Percentiles rank a stretch among this genome's conserved stretches.
These are phyloP conservation scores for Loris lydekkerianus DNA, from an alignment of 2,797 vertebrate genomes.

Conservation along the genomic window DNA sequence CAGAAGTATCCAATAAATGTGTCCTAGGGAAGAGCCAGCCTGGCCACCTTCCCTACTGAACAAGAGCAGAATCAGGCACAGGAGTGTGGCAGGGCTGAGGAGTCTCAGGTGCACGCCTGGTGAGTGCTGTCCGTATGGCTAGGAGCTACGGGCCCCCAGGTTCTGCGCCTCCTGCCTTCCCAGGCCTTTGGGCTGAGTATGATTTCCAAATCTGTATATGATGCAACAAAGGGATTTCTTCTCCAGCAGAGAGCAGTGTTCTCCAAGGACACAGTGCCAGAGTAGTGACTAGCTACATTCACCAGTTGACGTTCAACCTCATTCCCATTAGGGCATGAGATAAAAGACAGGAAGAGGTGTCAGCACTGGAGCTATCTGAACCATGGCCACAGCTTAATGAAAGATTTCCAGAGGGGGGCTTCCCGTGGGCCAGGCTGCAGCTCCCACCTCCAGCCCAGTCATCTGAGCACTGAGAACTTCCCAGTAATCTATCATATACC, in stretches of 20 bases:
- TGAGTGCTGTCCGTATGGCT: neutral
- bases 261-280: neutral
- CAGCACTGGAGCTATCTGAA: neutral
- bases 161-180: neutral
- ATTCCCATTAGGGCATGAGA: neutral
- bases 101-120: neutral
- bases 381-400: neutral
- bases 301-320: neutral
- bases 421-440: neutral
- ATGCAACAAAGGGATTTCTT: neutral
- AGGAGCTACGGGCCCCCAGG: neutral
- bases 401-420: neutral
- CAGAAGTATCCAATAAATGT: neutral
- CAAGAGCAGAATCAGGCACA: neutral
- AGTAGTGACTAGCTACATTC: neutral
- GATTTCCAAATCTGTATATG: neutral
- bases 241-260: neutral
- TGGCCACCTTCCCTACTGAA: neutral
- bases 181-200: too few species aligned
- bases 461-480: neutral
- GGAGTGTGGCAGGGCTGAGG: neutral
- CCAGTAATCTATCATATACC: neutral
- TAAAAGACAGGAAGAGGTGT: accelerated
- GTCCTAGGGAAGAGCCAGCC: neutral
- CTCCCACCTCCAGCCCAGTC: neutral